A percentile compares a stretch with the other conserved stretches of the same genome.
These are phyloP conservation scores for Harpagoxenus sublaevis DNA, from an alignment of 2,888 invertebrate species.

Conservation along the genomic window DNA sequence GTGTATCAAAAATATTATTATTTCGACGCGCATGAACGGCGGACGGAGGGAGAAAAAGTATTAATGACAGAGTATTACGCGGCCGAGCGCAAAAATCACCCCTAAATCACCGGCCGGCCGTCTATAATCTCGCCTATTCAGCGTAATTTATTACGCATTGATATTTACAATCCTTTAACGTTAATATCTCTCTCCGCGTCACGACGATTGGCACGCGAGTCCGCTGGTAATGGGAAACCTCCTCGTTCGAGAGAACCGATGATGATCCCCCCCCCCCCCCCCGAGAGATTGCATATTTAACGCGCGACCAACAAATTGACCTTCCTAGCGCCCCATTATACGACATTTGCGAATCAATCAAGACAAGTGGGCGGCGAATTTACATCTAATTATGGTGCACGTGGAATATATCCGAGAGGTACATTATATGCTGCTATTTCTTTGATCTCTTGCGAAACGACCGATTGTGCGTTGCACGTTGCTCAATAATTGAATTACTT, in stretches of 20 bases:
- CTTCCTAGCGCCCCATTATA: conserved; percentile 46
- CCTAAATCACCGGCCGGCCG: conserved; percentile 57
- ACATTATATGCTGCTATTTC: conserved; percentile 17
- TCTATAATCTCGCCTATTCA: conserved; percentile 63
- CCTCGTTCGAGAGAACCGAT: conserved; percentile 36
- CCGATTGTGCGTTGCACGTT: background rate
- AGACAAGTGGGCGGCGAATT: conserved; percentile 46
- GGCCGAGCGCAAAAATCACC: conserved; percentile 31
- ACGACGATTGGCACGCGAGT: conserved; percentile 57
- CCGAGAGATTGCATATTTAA: conserved; percentile 44
- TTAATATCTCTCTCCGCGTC: conserved; percentile 64
- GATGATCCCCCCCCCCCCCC: conserved; percentile 37
- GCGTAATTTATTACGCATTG: conserved; percentile 60
- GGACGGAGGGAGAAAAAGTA: conserved; percentile 27
- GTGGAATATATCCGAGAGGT: conserved; percentile 22
- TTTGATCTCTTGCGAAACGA: conserved; percentile 39
- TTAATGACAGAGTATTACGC: conserved; percentile 60
- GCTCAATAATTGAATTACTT: background rate
- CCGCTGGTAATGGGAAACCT: conserved; percentile 42
- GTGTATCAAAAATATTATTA: conserved; percentile 62
- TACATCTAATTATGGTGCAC: conserved; percentile 45
- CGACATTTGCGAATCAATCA: conserved; percentile 54
- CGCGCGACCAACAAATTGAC: conserved; percentile 47
- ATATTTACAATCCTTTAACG: conserved; percentile 62
- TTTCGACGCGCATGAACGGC: conserved; percentile 60